Base-by-base conservation (phyloP, 2,797 vertebrate species). In the Catamblyrhynchus diadema region DNA sequence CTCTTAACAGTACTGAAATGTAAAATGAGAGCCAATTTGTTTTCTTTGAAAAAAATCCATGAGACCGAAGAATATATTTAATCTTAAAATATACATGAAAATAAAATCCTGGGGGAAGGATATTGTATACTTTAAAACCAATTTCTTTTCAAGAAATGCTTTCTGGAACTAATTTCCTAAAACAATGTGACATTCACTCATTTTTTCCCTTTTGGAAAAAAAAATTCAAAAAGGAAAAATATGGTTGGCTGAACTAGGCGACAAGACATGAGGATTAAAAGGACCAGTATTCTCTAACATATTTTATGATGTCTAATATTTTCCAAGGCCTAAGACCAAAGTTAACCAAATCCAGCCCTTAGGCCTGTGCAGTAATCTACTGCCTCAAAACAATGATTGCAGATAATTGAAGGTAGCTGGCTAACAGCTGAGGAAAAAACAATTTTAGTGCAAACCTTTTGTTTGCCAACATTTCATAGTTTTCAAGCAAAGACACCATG, bases 111-210 rank as follows among this genome's bases (percentile, higher is more conserved):
- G 9, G 39, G 2, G 14, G 6, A 33, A 62, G 47, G 30, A 66
- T 80, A 90, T 27, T 86, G 32, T 88, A 84, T 90, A 78, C 20
- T 94, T 88, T 69, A 78, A 59, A 92, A 81, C 5, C 5, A 44
- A 59, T 72, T 74, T 79, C 1, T 88, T 92, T 92, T 80, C 62
- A 85, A 94, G 16, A 90, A 94, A 91, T 75, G 57, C 12, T 84
- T 81, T 93, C 81, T 94, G 91, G 67, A 93, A 89, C 23, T 89
- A 77, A 92, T 95, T 96, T 85, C 30, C 44, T 82, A 67, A 80
- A 93, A 77, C 78, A 91, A 85, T 95, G 67, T 85, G 51, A 77
- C 9, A 12, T 64, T 78, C 44, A 56, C 32, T 93, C 16, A 62
- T 61, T 84, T 94, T 71, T 86, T 69, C 23, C 39, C 54, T 70